Evolutionary conservation across 1,140 invertebrate genomes (phyloP).

Genomic region (Temnothorax nylanderi): DNA sequence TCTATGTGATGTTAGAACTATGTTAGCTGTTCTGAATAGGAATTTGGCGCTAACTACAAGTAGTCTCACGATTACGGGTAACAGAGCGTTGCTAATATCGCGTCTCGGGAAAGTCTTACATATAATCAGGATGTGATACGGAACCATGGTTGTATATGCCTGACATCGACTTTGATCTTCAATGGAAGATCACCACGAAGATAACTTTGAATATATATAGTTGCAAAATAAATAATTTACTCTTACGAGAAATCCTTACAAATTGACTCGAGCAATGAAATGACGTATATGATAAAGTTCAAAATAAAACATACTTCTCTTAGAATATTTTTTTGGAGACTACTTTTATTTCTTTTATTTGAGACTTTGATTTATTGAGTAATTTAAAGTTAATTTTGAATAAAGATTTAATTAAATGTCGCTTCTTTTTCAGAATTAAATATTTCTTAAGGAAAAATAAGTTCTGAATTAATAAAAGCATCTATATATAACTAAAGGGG

Average conservation of each 20-base stretch:
- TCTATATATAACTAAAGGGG: background rate
- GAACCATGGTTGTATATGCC: background rate
- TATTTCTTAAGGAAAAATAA: background rate
- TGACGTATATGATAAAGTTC: background rate
- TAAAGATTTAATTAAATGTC: background rate
- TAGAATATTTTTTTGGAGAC: background rate
- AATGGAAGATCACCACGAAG: background rate
- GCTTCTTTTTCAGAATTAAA: background rate
- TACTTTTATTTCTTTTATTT: background rate
- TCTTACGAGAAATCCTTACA: background rate
- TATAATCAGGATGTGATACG: conserved; percentile 45
- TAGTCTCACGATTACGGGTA: conserved; percentile 49
- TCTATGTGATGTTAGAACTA: conserved; percentile 56
- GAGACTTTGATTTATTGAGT: background rate
- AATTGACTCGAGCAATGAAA: too few relatives aligned
- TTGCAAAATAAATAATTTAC: background rate
- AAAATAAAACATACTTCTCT: background rate
- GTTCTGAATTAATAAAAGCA: background rate
- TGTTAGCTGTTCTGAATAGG: conserved; percentile 58
- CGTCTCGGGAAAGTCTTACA: conserved; percentile 43
- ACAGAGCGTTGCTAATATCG: conserved; percentile 53
- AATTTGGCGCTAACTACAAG: conserved; percentile 58
- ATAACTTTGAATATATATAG: background rate
- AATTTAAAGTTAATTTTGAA: background rate
- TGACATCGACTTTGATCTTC: conserved; percentile 8